These are phyloP conservation scores for Lutjanus erythropterus DNA, from an alignment of 2,113 vertebrate species.

Conservation along the genomic window DNA sequence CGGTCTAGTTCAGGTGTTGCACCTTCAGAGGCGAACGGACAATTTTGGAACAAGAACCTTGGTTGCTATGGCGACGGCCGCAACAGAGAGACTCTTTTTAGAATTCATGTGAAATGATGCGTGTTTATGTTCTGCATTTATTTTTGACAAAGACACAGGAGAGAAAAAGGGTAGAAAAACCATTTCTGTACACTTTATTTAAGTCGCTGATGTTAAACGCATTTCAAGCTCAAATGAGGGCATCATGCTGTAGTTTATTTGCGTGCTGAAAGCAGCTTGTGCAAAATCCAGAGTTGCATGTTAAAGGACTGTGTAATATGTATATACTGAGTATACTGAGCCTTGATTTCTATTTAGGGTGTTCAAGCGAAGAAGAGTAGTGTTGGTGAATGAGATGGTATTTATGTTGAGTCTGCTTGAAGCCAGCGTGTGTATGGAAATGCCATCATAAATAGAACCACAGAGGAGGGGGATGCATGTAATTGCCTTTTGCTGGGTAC, in stretches of 20 bases:
- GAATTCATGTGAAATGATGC: slow-evolving; percentile 52
- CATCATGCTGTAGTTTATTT: neutral
- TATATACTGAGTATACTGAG: neutral
- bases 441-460: slow-evolving; percentile 24
- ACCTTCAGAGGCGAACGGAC: slow-evolving; percentile 59
- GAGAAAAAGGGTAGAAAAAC: neutral
- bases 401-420: neutral
- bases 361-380: neutral
- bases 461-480: neutral
- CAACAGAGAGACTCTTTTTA: slow-evolving; percentile 54
- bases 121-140: slow-evolving; percentile 46
- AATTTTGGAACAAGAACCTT: slow-evolving; percentile 58
- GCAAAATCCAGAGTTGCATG: neutral
- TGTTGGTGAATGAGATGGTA: slow-evolving; percentile 2
- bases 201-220: slow-evolving; percentile 3
- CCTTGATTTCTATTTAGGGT: slow-evolving; percentile 25
- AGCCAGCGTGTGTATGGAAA: slow-evolving; percentile 35
- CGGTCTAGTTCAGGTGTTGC: slow-evolving; percentile 74
- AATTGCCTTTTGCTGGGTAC: slow-evolving; percentile 27
- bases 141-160: slow-evolving; percentile 18
- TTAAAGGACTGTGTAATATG: slow-evolving; percentile 19
- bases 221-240: slow-evolving; percentile 5
- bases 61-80: slow-evolving; percentile 62
- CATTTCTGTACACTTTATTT: neutral
- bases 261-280: slow-evolving; percentile 21